Base-by-base conservation (phyloP, 2,797 vertebrate species). In the Selene dorsalis region DNA sequence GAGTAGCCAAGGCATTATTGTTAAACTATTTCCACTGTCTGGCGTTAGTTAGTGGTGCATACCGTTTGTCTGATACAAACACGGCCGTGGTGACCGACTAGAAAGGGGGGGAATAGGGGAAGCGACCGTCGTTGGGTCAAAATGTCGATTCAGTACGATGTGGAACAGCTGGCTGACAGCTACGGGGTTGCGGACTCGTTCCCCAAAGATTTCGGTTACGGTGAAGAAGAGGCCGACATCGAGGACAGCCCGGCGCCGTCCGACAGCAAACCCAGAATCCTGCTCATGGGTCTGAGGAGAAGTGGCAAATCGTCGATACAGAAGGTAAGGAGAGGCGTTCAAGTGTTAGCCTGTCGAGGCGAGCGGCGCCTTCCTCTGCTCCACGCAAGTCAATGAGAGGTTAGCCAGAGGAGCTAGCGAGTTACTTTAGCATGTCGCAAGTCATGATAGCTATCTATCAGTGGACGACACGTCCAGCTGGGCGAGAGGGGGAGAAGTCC, bases 241-340 rank as follows among this genome's bases (percentile, higher is more conserved):
- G 97, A 96, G 80, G 97, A 96, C 87, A 94, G 91, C 75, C 94
- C 93, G 84, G 86, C 93, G 68, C 90, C 88, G 45, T 95, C 97
- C 69, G 97, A 98, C 89, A 96, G 95, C 92, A 98, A 99, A 66
- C 98, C 98, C 0, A 95, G 98, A 24, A 99, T 99, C 61, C 90
- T 99, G 64, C 94, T 99, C 0, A 99, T 99, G 98, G 98, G 98
- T 4, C 88, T 99, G 87, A 94, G 98, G 53, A 95, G 98, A 91
- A 99, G 97, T 80, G 98, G 98, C 13, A 99, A 99, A 66, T 99
- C 98, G 1, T 99, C 98, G 24, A 99, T 99, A 92, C 98, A 99
- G 94, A 99, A 99, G 97, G 98, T 99, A 90, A 7, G 86, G 41
- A 61, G 56, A 64, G 58, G 67, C 66, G 70, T 58, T 64, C 3